Conservation (phyloP, 2,113 vertebrate genomes). For the Monarcha castaneiventris region DNA sequence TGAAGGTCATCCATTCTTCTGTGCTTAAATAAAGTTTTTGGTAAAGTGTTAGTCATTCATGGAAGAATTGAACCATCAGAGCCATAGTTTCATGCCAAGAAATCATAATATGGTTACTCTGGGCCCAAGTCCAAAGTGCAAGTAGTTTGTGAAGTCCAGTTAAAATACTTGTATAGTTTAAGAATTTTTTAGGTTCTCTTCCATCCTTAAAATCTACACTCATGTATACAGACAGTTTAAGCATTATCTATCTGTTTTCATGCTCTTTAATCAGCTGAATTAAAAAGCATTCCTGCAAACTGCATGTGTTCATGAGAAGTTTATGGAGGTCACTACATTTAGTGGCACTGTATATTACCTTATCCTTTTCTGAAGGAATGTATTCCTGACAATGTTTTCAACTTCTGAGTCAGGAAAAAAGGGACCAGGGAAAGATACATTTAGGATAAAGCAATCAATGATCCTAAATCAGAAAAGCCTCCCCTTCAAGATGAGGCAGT, state of each 20-base stretch:
- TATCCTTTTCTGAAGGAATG: not conserved
- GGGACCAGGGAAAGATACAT: conserved; percentile 19
- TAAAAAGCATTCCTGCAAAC: not conserved
- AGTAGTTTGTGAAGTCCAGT: not conserved
- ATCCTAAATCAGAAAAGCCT: not conserved
- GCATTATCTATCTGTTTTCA: not conserved
- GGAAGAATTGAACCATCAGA: not conserved
- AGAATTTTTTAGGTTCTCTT: not conserved
- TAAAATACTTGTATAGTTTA: not conserved
- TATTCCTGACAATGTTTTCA: conserved; percentile 8
- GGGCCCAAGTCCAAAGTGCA: not conserved
- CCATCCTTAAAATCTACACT: not conserved
- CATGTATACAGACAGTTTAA: not conserved
- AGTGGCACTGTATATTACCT: not conserved
- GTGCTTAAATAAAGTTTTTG: not conserved
- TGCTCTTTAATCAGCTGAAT: not conserved
- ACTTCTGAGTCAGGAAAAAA: conserved; percentile 1
- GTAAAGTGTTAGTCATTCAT: not conserved
- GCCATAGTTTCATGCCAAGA: not conserved
- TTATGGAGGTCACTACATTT: not conserved
- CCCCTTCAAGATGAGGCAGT: not conserved
- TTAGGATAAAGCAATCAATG: not conserved
- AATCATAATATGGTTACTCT: not conserved
- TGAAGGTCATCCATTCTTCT: conserved; percentile 38
- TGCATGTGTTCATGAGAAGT: not conserved